Conservation (phyloP, 64 coral and sea anemone genomes). For the Dendrophyllia cribrosa region DNA sequence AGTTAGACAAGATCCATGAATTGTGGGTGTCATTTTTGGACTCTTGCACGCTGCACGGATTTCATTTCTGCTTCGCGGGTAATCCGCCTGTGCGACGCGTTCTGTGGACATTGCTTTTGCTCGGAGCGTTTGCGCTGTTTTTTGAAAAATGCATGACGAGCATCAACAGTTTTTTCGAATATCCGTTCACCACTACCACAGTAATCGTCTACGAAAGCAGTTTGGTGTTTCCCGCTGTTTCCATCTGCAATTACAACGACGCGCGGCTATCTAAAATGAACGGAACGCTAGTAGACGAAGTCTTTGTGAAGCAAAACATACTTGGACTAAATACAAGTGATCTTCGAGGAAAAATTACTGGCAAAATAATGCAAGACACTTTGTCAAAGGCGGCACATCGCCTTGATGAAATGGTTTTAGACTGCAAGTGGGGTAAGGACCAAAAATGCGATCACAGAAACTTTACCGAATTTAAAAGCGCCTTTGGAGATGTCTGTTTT, state of each 20-base stretch:
- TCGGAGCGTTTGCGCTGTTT: constrained; percentile 84
- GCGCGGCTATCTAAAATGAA: constrained; percentile 87
- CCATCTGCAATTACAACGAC: constrained; percentile 90
- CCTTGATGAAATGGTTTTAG: constrained; percentile 75
- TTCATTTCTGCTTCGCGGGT: constrained; percentile 86
- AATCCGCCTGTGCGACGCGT: constrained; percentile 81
- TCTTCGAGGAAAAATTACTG: constrained; percentile 27
- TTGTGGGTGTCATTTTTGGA: constrained; percentile 80
- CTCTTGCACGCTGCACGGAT: constrained; percentile 83
- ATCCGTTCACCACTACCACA: constrained; percentile 90
- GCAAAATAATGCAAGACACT: constrained; percentile 62
- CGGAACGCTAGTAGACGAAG: constrained; percentile 69
- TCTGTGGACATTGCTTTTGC: constrained; percentile 80
- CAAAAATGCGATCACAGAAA: constrained; percentile 55
- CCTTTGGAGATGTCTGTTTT: constrained; percentile 79
- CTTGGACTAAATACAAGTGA: constrained; percentile 60
- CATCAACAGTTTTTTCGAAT: constrained; percentile 77
- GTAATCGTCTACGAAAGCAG: constrained; percentile 78
- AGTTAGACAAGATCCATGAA: constrained; percentile 73
- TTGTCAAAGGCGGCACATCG: constrained; percentile 68
- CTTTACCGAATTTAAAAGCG: constrained; percentile 80
- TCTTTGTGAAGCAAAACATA: constrained; percentile 31
- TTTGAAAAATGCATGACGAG: constrained; percentile 91
- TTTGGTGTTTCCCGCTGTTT: constrained; percentile 80
- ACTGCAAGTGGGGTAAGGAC: constrained; percentile 70